Conservation (phyloP, 92 coral and sea anemone genomes). For the Pocillopora meandrina region DNA sequence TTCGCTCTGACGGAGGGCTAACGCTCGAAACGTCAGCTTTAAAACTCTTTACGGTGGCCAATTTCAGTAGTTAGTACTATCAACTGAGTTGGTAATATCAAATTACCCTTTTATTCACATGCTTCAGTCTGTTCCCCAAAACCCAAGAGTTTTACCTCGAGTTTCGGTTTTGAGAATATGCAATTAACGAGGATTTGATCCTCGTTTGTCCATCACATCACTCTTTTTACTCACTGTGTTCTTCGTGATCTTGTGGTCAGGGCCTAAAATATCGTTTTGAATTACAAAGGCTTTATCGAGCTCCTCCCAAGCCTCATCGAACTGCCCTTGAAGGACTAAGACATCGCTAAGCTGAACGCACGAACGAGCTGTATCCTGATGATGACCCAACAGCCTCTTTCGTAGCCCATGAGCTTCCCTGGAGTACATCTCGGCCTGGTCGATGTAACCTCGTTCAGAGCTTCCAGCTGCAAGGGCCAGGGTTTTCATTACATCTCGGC, state of each 20-base stretch:
- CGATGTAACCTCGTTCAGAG: neutral
- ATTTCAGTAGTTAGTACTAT: too few species aligned
- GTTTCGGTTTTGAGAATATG: too few species aligned
- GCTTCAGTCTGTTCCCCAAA: too few species aligned
- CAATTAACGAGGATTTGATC: too few species aligned
- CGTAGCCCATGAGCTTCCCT: slow-evolving; percentile 5
- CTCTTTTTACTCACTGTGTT: neutral
- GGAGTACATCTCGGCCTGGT: neutral
- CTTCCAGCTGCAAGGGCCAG: neutral
- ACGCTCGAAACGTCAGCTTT: too few species aligned
- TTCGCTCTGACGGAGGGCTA: too few species aligned
- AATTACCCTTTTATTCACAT: too few species aligned
- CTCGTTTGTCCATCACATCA: neutral
- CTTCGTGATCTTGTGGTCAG: neutral
- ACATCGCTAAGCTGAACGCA: slow-evolving; percentile 4
- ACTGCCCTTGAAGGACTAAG: neutral
- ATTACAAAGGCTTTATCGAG: slow-evolving; percentile 13
- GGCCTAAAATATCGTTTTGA: slow-evolving; percentile 15
- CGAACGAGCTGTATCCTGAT: slow-evolving; percentile 29
- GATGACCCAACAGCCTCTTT: neutral
- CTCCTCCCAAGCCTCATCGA: neutral
- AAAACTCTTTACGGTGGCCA: too few species aligned
- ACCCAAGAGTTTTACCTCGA: too few species aligned
- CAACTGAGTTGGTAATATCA: too few species aligned
- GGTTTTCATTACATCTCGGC: slow-evolving; percentile 4